These are phyloP conservation scores for Notoglanidium macrostoma DNA, from an alignment of 2,797 vertebrate species.

Conservation along the genomic window DNA sequence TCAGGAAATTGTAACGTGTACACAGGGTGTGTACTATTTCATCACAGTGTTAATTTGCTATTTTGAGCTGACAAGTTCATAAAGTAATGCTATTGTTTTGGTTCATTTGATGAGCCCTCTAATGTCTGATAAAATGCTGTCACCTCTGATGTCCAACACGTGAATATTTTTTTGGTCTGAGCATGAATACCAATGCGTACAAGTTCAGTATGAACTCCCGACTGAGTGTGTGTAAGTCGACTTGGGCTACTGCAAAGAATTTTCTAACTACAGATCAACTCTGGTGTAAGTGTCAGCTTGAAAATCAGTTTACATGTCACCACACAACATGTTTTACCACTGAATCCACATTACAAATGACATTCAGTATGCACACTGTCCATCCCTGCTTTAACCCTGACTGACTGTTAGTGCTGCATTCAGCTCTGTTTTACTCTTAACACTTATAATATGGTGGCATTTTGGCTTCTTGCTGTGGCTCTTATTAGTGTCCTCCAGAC, in stretches of 20 bases:
- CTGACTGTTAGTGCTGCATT: background rate
- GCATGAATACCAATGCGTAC: background rate
- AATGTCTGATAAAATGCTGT: background rate
- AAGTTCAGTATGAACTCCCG: background rate
- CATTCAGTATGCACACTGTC: background rate
- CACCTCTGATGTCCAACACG: background rate
- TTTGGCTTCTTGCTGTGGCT: slow-evolving; percentile 33
- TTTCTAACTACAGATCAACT: background rate
- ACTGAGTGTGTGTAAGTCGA: background rate
- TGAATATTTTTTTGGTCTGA: background rate
- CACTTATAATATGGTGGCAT: background rate
- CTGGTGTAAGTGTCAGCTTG: background rate
- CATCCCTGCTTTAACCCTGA: background rate
- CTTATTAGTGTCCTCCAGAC: slow-evolving; percentile 32
- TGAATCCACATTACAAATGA: background rate
- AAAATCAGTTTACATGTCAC: background rate
- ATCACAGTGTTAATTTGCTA: background rate
- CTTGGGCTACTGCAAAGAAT: background rate
- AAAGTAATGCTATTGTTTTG: background rate
- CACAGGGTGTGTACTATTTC: background rate
- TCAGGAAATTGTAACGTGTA: background rate
- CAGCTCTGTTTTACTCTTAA: slow-evolving; percentile 2
- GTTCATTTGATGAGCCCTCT: background rate
- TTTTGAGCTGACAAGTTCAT: background rate
- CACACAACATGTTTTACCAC: background rate